A percentile compares a stretch with the other conserved stretches of the same genome.
phyloP scores from a whole-genome alignment of 2,113 vertebrate genomes.

The Cepphus grylle region DNA sequence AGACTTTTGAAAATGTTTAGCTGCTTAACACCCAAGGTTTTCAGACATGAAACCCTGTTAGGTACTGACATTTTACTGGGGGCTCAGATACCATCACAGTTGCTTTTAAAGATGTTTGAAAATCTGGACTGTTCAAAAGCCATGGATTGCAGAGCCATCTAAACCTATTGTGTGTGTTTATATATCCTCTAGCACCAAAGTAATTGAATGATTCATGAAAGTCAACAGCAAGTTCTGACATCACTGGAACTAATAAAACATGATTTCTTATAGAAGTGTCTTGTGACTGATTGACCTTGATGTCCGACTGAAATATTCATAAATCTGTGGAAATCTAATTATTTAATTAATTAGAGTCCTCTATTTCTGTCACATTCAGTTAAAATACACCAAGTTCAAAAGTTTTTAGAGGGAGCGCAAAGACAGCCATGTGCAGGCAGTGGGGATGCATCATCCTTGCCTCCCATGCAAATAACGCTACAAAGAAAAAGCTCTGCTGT shows the following conservation, averaged over 20 bases:
- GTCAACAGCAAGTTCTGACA: background rate
- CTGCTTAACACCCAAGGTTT: background rate
- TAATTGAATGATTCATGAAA: background rate
- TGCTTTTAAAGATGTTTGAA: background rate
- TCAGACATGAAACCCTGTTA: background rate
- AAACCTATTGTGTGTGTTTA: background rate
- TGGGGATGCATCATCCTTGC: background rate
- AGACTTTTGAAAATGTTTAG: background rate
- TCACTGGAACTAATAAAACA: slow-evolving; percentile 29
- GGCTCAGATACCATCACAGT: background rate
- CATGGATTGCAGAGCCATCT: background rate
- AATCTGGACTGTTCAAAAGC: background rate
- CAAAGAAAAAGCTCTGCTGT: background rate
- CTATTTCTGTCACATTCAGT: background rate
- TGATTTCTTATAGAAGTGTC: background rate
- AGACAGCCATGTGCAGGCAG: background rate
- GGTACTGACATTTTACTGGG: background rate
- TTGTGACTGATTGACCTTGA: slow-evolving; percentile 17
- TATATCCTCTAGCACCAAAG: background rate
- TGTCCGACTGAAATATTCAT: background rate
- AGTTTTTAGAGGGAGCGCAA: background rate
- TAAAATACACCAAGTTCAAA: background rate
- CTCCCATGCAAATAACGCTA: background rate
- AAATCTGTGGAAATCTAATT: slow-evolving; percentile 36
- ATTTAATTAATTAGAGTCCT: slow-evolving; percentile 33